phyloP scores from a whole-genome alignment of 2,888 invertebrate species.

The Cabera pusaria region DNA sequence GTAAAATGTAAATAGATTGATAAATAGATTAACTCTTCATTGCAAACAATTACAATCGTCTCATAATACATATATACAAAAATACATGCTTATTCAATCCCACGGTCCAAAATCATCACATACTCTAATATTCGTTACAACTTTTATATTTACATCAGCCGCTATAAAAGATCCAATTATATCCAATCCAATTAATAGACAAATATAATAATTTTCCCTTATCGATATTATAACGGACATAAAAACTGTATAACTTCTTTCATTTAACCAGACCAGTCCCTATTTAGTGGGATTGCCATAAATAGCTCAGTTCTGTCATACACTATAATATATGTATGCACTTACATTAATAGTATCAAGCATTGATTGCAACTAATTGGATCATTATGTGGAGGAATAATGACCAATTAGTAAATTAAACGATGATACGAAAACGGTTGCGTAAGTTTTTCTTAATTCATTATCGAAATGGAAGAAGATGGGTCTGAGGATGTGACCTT shows the following conservation, averaged over 20 bases:
- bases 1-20: no score
- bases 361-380: constrained; percentile 78
- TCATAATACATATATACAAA: no score
- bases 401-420: constrained; percentile 76
- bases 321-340: constrained; percentile 52
- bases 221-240: constrained; percentile 46
- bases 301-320: constrained; percentile 60
- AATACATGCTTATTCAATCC: no score
- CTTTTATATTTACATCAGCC: constrained; percentile 25
- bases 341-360: constrained; percentile 62
- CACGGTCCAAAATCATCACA: constrained; percentile 21
- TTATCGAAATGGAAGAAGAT: constrained; percentile 37
- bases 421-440: constrained; percentile 48
- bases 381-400: constrained; percentile 69
- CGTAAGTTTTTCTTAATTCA: constrained; percentile 49
- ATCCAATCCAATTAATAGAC: constrained; percentile 36
- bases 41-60: no score
- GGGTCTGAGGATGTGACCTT: constrained; percentile 33
- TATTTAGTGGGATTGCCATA: constrained; percentile 48
- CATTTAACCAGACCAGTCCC: constrained; percentile 47
- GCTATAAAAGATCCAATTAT: constrained; percentile 29
- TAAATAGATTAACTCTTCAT: no score
- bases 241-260: constrained; percentile 41
- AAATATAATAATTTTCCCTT: constrained; percentile 44
- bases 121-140: constrained; percentile 20